Conservation (phyloP, 2,113 vertebrate species). For the Illadopsis cleaveri region DNA sequence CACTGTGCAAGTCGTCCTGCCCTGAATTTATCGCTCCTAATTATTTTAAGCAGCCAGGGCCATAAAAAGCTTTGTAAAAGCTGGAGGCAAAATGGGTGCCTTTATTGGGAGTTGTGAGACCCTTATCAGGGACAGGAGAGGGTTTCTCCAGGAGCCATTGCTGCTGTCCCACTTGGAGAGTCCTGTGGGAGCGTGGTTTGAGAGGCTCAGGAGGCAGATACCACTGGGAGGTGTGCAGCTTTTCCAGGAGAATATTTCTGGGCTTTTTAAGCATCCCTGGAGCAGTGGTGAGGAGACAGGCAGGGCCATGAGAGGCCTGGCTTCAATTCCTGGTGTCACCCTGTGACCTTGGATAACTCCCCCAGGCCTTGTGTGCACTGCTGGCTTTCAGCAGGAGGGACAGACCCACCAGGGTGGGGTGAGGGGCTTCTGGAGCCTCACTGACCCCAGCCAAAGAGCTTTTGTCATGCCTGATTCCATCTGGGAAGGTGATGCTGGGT, state of each 20-base stretch:
- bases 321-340: not conserved
- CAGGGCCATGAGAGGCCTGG: not conserved
- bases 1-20: not conserved
- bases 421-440: not conserved
- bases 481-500: not conserved
- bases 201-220: not conserved
- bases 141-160: not conserved
- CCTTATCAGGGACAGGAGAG: not conserved
- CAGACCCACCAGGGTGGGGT: not conserved
- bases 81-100: slow-evolving; percentile 21
- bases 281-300: not conserved
- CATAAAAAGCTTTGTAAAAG: slow-evolving; percentile 60
- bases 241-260: not conserved
- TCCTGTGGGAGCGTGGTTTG: not conserved
- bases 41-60: slow-evolving; percentile 51
- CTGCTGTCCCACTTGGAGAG: slow-evolving; percentile 10
- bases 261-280: not conserved
- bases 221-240: not conserved
- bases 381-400: not conserved
- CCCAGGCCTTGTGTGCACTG: not conserved
- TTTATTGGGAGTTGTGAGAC: slow-evolving; percentile 13
- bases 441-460: not conserved
- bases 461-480: not conserved
- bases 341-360: not conserved
- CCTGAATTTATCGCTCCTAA: slow-evolving; percentile 48